phyloP scores from a whole-genome alignment of 2,797 vertebrate species.

The Alfaro cultratus region DNA sequence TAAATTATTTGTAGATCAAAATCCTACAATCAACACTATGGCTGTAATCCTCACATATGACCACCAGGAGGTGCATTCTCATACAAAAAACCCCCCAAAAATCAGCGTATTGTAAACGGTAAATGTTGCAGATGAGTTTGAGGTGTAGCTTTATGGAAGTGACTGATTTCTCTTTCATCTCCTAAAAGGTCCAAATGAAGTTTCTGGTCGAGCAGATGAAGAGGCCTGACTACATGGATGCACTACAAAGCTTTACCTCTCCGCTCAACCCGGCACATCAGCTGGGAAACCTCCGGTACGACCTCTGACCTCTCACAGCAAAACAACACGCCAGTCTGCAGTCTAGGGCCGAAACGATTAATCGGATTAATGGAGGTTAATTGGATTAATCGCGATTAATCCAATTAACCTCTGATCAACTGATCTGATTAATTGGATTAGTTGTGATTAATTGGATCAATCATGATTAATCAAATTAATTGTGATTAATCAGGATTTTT shows the following conservation, averaged over 20 bases:
- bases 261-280: slow-evolving; percentile 98
- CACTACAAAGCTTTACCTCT: slow-evolving; percentile 95
- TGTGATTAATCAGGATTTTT: too few species aligned
- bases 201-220: slow-evolving; percentile 99
- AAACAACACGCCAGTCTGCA: background rate
- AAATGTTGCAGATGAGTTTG: slow-evolving; percentile 2
- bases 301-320: slow-evolving; percentile 2
- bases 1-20: background rate
- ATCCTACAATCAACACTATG: background rate
- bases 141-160: background rate
- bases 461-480: too few species aligned
- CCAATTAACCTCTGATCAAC: too few species aligned
- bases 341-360: too few species aligned
- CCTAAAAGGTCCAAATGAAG: slow-evolving; percentile 95
- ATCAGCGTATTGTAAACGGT: background rate
- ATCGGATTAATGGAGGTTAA: too few species aligned
- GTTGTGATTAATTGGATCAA: too few species aligned
- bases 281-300: slow-evolving; percentile 92
- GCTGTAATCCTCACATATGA: slow-evolving; percentile 4
- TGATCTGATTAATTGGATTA: too few species aligned
- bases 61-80: slow-evolving; percentile 32
- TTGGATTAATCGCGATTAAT: too few species aligned
- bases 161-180: background rate
- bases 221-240: slow-evolving; percentile 98
- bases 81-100: background rate